phyloP scores from a whole-genome alignment of 1,140 invertebrate species.

The Meloidogyne floridensis region DNA sequence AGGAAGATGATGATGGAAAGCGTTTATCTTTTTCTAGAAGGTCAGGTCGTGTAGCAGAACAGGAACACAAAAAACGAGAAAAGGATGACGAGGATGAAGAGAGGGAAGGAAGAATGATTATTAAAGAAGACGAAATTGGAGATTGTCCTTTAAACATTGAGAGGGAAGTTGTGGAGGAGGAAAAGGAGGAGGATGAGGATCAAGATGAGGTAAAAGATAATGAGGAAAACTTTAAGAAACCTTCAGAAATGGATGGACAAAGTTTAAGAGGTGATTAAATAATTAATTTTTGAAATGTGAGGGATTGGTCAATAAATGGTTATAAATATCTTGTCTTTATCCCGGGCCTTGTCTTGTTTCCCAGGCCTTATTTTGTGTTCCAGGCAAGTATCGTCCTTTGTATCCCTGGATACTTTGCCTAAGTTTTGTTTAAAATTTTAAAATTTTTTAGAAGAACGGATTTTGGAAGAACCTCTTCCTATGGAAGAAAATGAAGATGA shows the following conservation, averaged over 20 bases:
- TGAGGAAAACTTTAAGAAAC: too few species aligned
- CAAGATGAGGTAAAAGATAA: background rate
- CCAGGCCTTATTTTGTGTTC: too few species aligned
- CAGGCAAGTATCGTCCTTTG: too few species aligned
- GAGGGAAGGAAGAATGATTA: background rate
- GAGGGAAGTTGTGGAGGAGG: background rate
- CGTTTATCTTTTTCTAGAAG: background rate
- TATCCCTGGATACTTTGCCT: too few species aligned
- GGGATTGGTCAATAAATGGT: too few species aligned
- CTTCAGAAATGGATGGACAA: background rate
- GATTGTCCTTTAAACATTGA: background rate
- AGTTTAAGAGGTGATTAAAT: background rate
- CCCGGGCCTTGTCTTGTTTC: too few species aligned
- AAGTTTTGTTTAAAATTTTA: too few species aligned
- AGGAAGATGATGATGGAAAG: constrained; percentile 10
- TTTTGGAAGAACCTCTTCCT: background rate
- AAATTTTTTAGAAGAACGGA: background rate
- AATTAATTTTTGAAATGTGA: too few species aligned
- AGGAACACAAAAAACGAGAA: background rate
- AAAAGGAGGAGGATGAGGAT: background rate
- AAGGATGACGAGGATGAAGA: constrained; percentile 4
- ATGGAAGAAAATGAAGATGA: background rate
- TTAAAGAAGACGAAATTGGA: background rate
- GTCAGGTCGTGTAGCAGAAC: background rate
- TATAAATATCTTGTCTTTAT: too few species aligned